phyloP scores from a whole-genome alignment of 92 coral and sea anemone species.

The Epizoanthus fatuus region DNA sequence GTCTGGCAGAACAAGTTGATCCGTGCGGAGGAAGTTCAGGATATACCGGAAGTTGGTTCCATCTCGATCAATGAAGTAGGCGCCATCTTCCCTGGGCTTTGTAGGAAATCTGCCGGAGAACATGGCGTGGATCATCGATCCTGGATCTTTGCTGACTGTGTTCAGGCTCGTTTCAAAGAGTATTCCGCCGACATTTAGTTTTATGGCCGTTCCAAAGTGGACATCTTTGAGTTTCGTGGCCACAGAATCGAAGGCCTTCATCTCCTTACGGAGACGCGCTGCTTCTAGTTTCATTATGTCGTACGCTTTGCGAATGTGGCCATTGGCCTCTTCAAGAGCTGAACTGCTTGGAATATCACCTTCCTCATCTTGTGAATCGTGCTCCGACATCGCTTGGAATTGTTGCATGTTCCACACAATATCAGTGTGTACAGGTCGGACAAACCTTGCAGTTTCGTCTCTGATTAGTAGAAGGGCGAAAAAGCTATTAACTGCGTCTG shows the following conservation, averaged over 20 bases:
- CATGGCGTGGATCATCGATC: conserved; percentile 59
- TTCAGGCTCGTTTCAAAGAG: conserved; percentile 56
- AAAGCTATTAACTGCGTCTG: no score
- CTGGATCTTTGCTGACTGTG: conserved; percentile 70
- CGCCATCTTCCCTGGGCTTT: conserved; percentile 66
- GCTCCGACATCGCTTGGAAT: conserved; percentile 6
- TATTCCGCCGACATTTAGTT: conserved; percentile 73
- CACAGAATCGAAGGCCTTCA: conserved; percentile 60
- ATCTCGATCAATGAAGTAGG: conserved; percentile 75
- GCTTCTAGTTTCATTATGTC: conserved; percentile 54
- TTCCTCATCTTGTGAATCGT: conserved; percentile 6
- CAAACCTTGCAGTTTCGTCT: no score
- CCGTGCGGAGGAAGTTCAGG: conserved; percentile 72
- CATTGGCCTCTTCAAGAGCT: conserved; percentile 42
- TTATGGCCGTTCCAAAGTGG: conserved; percentile 57
- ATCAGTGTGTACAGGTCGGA: no score
- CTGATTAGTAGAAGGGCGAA: no score
- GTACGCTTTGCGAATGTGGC: conserved; percentile 29
- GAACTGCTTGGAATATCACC: background rate
- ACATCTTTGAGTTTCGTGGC: conserved; percentile 71
- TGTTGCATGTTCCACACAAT: no score
- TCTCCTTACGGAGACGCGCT: conserved; percentile 51
- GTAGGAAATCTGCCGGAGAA: conserved; percentile 67
- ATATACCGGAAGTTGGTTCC: conserved; percentile 79
- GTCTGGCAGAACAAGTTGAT: conserved; percentile 70